Evolutionary conservation across 2,888 invertebrate species (phyloP), one percentile per base, ranked within the genome.

Genomic region (Rugalucina vietnamica): DNA sequence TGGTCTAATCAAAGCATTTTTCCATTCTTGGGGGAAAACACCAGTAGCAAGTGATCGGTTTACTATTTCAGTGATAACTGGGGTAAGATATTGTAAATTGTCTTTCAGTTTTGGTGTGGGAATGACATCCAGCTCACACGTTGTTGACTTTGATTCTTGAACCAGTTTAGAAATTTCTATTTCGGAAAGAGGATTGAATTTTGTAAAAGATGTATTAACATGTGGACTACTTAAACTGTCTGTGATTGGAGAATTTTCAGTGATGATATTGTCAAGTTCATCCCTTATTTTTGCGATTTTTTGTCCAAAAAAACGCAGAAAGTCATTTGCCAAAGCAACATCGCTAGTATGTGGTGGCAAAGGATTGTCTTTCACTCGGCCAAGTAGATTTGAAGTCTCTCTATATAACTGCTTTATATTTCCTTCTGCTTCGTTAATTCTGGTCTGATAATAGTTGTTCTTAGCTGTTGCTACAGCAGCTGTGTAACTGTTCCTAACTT

Each of bases 1-100:
- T 24, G 76, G 65, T 72, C 50, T 83, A 27, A 83, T 79, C 39
- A 79, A 50, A 10, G 84, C 80, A 72, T 29, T 76, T 72, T 84
- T 84, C 84, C 84, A 84, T 12, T 54, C 49, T 5, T 73, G 14
- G 14, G 84, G 84, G 73, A 84, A 80, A 8, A 84, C 73, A 24
- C 76, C 73, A 49, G 76, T 34, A n/a, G 49, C 4, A 3, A 84
- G 65, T 36, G 84, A 76, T 60, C 39, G 32, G 49, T 76, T 80
- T 5, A 84, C 65, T 24, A 84, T 84, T 39, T 79, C 54, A 32
- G 79, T 80, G 12, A 80, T 49, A 29, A 80, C 79, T 1, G 76
- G 79, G 2, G 49, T 24, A 32, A 83, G 54, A 21, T 70, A 71
- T 24, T 49, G n/a, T 0, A 79, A 54, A 57, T 80, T 57, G 5